Conservation (phyloP, 2,113 vertebrate genomes). For the Entosphenus tridentatus region DNA sequence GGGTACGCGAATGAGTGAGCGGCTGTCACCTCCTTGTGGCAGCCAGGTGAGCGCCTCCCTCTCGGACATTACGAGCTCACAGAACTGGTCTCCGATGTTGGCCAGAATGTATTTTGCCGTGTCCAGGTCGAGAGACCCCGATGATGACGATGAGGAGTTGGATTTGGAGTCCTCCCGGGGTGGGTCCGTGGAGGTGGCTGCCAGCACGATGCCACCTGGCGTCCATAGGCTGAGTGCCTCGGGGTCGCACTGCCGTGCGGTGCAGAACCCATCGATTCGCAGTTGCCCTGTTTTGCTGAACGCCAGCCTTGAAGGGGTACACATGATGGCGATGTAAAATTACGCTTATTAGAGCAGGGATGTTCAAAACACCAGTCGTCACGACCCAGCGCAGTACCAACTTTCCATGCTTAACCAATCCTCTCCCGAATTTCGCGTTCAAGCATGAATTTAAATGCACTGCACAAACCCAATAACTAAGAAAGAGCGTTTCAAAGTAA, state of each 20-base stretch:
- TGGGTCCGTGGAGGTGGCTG: neutral
- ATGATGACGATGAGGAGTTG: constrained; percentile 28
- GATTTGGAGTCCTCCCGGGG: neutral
- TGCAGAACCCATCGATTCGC: constrained; percentile 81
- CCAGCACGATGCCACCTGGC: constrained; percentile 18
- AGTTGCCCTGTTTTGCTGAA: constrained; percentile 87
- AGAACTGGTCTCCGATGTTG: constrained; percentile 96
- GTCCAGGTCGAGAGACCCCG: constrained; percentile 77
- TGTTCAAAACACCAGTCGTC: too few species aligned
- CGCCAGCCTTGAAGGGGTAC: constrained; percentile 35
- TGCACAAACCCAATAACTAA: too few species aligned
- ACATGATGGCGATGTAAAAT: neutral
- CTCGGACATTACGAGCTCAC: constrained; percentile 95
- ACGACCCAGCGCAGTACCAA: too few species aligned
- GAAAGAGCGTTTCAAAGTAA: too few species aligned
- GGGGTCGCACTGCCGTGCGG: constrained; percentile 78
- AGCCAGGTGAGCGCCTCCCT: constrained; percentile 99
- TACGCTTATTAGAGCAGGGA: too few species aligned
- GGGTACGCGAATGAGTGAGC: constrained; percentile 3
- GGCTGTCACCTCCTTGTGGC: constrained; percentile 27
- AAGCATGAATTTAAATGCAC: too few species aligned
- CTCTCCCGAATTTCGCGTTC: too few species aligned
- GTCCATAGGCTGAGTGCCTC: constrained; percentile 95
- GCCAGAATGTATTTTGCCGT: constrained; percentile 96
- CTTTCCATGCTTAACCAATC: too few species aligned